Base-by-base conservation (phyloP, 1,140 invertebrate species). In the Adelges cooleyi region DNA sequence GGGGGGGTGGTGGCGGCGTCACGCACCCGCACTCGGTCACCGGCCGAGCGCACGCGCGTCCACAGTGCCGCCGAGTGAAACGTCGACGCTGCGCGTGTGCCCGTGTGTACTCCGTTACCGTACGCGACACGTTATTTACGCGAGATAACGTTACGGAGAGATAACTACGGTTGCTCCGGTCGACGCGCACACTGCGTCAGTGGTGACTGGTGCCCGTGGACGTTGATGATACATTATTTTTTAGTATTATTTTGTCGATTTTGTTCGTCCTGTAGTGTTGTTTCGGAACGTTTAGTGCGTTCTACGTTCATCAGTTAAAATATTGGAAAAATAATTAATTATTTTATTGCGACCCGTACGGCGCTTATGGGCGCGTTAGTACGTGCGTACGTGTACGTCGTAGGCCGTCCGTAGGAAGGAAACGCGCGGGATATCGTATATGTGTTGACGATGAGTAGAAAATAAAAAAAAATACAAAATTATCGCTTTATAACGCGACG, bases 11-110 rank as follows among this genome's bases (percentile, higher is more conserved):
- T 40, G 15, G 54, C 18, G 53, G 54, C 54, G 54, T 59, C 54
- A 59, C 40, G 54, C 54, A 59, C 54, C 54, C 54, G 54, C 54
- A 46, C 54, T 29, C 23, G 20, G 20, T 20, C 1, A 15, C 15
- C 53, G 22, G 20, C 18, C 29, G 4, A 44, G 54, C 54, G 54
- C 54, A 59, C 54, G 54, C 54, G 54, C 54, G 54, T 18, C 40
- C 54, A 29, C 40, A 59, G 54, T 59, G 42, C 36, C 23, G 42
- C 36, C 23, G 17, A 59, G 54, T 59, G 23, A 40, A 59, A 59
- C 54, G 54, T 44, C 40, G 38, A 29, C 40, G 54, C n/a, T 27
- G 50, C 54, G 54, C 40, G 54, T 42, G n/a, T 42, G 20, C 4
- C 38, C 23, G 53, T 56, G 15, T 40, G 54, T 29, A 18, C 22